Conservation (phyloP, 2,113 vertebrate species). For the Oenanthe oenanthe region DNA sequence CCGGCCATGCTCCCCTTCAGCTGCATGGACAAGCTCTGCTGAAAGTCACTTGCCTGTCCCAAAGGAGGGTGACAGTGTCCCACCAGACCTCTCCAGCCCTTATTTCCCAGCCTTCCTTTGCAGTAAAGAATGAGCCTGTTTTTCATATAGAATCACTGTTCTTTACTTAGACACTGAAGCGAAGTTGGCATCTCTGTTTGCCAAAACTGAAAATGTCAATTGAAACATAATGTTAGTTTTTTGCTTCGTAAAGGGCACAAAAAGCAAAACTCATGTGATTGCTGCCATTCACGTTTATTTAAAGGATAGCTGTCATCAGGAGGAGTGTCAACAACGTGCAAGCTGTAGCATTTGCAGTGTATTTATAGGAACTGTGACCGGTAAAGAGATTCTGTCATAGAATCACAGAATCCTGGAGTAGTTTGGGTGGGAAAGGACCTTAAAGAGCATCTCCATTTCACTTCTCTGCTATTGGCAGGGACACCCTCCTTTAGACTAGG, state of each 20-base stretch:
- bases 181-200: background rate
- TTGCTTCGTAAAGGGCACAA: background rate
- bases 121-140: background rate
- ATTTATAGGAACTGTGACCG: background rate
- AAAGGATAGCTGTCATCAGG: background rate
- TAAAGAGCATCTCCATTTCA: background rate
- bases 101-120: background rate
- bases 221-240: background rate
- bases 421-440: background rate
- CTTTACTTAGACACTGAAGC: background rate
- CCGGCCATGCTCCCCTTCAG: rapidly evolving
- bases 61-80: background rate
- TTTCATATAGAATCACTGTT: rapidly evolving
- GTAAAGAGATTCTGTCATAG: background rate
- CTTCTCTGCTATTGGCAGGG: background rate
- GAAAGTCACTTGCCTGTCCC: background rate
- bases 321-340: background rate
- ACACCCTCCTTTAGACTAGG: background rate
- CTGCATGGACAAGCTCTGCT: rapidly evolving
- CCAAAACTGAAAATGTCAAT: background rate
- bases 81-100: background rate
- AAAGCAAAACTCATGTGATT: background rate
- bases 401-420: background rate
- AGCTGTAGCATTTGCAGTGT: background rate
- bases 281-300: background rate